Evolutionary conservation across 2,888 invertebrate species (phyloP), one percentile per base, ranked within the genome.

Genomic region (Gymnocheta viridis): DNA sequence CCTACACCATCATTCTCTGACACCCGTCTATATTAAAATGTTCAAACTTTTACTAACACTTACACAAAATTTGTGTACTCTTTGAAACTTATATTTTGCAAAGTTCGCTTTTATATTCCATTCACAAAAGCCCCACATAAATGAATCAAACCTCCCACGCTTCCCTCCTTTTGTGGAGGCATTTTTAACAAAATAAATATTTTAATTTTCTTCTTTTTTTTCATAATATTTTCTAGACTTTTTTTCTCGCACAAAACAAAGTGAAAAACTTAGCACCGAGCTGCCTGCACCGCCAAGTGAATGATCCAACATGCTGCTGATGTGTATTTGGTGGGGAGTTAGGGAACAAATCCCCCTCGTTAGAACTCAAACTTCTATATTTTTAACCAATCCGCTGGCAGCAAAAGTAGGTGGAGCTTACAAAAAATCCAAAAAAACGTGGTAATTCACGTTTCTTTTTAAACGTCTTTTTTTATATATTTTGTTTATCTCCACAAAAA

Each of bases 351-450:
- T 29, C 87, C 88, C 38, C 81, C 64, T 38, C 66, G 56, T 84
- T 69, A 84, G 77, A 84, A 84, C 84, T 69, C 84, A 84, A 84
- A 84, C 84, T 84, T 81, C 81, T 84, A 84, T 67, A 69, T 62
- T 64, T 77, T 81, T 64, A 82, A 60, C 85, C 82, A 90, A 90
- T 90, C 89, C 88, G 88, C 88, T 77, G 85, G 82, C 89, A 88
- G 90, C 88, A 78, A 78, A 90, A 87, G 90, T 90, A 90, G 90
- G 90, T 90, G 89, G 89, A 89, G 90, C 87, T 86, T 82, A 87
- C 47, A 90, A 89, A 90, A 89, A 89, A 89, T 87, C 85, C 86
- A 87, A 89, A 90, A 90, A 90, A 82, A 69, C 27, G 54, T 69
- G 66, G 12, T 70, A 82, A 76, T 62, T 76, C 69, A 62, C 69